Percentiles rank a stretch among this genome's conserved stretches.
Conservation (phyloP, 1,140 invertebrate species). For the Dinoponera quadriceps region DNA sequence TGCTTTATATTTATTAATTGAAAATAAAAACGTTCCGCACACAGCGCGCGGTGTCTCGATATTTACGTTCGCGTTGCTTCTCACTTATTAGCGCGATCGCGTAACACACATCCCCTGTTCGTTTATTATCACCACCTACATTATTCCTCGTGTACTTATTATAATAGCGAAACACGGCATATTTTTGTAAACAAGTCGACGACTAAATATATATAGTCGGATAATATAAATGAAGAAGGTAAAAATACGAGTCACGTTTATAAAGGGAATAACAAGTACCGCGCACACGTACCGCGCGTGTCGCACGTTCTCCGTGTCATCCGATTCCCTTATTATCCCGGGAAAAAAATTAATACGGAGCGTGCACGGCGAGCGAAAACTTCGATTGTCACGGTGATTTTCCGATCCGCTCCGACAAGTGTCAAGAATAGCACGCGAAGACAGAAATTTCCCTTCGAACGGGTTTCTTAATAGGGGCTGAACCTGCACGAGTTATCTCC, state of each 20-base stretch:
- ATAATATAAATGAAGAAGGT: not conserved
- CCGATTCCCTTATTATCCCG: not conserved
- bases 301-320: not conserved
- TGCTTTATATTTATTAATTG: constrained; percentile 11
- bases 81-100: not conserved
- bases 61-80: not conserved
- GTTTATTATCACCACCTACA: not conserved
- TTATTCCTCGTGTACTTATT: constrained; percentile 19
- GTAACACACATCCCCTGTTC: not conserved
- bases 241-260: not conserved
- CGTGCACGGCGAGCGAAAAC: no score
- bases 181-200: not conserved
- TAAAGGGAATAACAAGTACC: not conserved
- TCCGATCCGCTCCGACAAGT: not conserved
- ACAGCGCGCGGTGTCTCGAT: not conserved
- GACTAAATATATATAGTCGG: not conserved
- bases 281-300: no score
- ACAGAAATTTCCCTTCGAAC: constrained; percentile 44
- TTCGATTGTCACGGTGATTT: not conserved
- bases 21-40: not conserved
- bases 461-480: not conserved
- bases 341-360: not conserved
- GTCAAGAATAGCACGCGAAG: not conserved
- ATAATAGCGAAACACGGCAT: not conserved
- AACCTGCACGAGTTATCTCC: constrained; percentile 22